phyloP scores from a whole-genome alignment of 2,113 vertebrate species.

The Lophotis ruficrista region DNA sequence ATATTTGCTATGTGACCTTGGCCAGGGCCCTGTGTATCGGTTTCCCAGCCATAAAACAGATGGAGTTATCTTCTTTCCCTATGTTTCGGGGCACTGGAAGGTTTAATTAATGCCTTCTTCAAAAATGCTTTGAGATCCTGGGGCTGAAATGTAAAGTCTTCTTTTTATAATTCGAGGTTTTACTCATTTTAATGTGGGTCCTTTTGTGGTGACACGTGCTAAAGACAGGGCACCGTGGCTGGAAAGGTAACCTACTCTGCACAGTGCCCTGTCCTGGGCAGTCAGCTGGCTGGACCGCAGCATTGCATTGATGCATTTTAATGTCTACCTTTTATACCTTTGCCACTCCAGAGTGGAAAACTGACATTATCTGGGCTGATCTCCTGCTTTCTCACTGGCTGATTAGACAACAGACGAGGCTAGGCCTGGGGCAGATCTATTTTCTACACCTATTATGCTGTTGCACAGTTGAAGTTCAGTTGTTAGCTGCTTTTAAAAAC shows the following conservation, averaged over 20 bases:
- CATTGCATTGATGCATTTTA: conserved; percentile 40
- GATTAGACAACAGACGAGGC: conserved; percentile 51
- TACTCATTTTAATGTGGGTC: conserved; percentile 1
- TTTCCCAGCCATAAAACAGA: conserved; percentile 39
- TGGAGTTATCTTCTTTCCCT: conserved; percentile 51
- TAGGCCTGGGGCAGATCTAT: conserved; percentile 47
- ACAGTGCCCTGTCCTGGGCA: background rate
- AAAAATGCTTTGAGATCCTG: conserved; percentile 17
- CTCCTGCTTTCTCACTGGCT: conserved; percentile 31
- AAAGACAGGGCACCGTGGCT: background rate
- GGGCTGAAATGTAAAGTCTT: background rate
- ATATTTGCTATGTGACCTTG: conserved; percentile 7
- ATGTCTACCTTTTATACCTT: conserved; percentile 24
- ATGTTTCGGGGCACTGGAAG: background rate
- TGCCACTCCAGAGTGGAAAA: conserved; percentile 24
- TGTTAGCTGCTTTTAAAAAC: conserved; percentile 66
- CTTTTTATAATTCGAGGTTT: background rate
- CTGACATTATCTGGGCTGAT: conserved; percentile 33
- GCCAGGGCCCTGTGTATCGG: background rate
- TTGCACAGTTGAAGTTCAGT: conserved; percentile 37
- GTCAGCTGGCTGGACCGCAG: background rate
- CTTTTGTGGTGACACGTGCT: background rate
- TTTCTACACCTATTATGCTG: conserved; percentile 52
- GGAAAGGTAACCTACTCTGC: background rate
- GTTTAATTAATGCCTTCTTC: conserved; percentile 49